Base-by-base conservation (phyloP, 2,888 invertebrate species). In the Sycophila texana region DNA sequence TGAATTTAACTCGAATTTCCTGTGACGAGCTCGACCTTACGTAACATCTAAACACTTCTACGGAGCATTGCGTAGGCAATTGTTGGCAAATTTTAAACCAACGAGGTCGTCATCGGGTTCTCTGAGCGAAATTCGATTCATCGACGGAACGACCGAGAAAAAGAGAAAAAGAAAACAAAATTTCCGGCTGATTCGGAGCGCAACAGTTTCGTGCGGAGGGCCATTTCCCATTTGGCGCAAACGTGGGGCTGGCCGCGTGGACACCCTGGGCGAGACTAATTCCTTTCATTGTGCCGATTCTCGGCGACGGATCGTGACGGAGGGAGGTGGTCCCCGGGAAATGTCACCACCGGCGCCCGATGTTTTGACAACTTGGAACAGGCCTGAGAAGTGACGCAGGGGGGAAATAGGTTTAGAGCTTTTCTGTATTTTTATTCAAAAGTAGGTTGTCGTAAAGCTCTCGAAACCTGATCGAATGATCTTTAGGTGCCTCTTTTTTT, bases 1-100 rank as follows among this genome's bases (percentile, higher is more conserved):
- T 53, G 55, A 67, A 68, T 67, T 60, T 18, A 75, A 61, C 51
- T 75, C 51, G 51, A 13, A 60, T 30, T 75, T 76, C 63, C 76
- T 70, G 60, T 53, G 47, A 49, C 57, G 39, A 68, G 16, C n/a
- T 20, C 30, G n/a, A 67, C 20, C 61, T 74, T 74, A 13, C 74
- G 51, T 67, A 74, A 74, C 51, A 61, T 60, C 30, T 30, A 72
- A 51, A 61, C n/a, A 61, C 12, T 18, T 39, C 49, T 16, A n/a
- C 39, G 51, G 53, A 12, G 53, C 22, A 55, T 74, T 55, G 74
- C 74, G 73, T 53, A 49, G n/a, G 65, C 63, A 53, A 73, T 49
- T 26, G 66, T 51, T 67, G 51, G 67, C 60, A 16, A 67, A 61
- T 75, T 68, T 60, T 60, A 26, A 26, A 26, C 51, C 16, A 13